phyloP scores from a whole-genome alignment of 2,797 vertebrate species.

The Darevskia nairensis region DNA sequence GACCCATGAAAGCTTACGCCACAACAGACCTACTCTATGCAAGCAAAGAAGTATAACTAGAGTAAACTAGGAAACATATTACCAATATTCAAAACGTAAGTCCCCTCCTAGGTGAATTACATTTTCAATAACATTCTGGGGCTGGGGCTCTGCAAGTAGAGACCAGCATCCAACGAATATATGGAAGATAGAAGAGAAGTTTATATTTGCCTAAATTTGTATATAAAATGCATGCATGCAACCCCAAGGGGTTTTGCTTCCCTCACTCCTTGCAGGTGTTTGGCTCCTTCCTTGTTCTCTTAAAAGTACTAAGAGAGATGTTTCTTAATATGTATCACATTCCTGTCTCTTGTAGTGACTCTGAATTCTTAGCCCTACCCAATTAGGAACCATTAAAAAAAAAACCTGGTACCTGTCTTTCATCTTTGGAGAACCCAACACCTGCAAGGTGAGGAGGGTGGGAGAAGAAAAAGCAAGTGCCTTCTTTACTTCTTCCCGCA shows the following conservation, averaged over 20 bases:
- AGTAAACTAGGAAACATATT: slow-evolving; percentile 22
- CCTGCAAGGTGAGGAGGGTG: not conserved
- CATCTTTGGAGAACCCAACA: not conserved
- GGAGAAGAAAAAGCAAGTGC: not conserved
- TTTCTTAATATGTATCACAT: not conserved
- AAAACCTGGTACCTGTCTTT: not conserved
- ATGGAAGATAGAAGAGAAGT: not conserved
- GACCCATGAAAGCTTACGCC: not conserved
- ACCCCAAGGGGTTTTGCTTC: not conserved
- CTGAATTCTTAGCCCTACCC: not conserved
- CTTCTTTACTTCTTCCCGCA: not conserved
- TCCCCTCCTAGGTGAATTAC: not conserved
- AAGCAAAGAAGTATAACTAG: not conserved
- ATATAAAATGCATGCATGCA: not conserved
- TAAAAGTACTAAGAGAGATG: not conserved
- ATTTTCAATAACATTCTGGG: slow-evolving; percentile 6
- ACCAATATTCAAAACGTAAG: not conserved
- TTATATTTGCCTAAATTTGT: slow-evolving; percentile 3
- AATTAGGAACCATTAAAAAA: not conserved
- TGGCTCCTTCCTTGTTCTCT: not conserved
- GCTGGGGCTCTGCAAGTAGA: not conserved
- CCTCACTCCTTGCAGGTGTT: slow-evolving; percentile 5
- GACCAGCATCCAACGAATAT: not conserved
- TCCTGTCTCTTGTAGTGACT: not conserved
- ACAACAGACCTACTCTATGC: not conserved